These are phyloP conservation scores for Takifugu ocellatus DNA, from an alignment of 2,797 vertebrate species.

Conservation along the genomic window DNA sequence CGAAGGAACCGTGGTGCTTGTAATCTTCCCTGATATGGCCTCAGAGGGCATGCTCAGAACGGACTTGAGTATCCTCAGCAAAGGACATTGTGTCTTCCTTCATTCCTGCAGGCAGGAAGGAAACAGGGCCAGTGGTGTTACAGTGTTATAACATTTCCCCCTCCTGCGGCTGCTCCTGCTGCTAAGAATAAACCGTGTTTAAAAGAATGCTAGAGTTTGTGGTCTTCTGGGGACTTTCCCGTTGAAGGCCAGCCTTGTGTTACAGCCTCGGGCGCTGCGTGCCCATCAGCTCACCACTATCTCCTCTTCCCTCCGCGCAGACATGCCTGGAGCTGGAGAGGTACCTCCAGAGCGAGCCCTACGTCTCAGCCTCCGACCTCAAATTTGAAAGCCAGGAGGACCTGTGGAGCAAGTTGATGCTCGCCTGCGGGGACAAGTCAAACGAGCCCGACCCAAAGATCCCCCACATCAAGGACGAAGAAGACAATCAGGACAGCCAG, in stretches of 20 bases:
- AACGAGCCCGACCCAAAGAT: conserved; percentile 77
- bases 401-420: conserved; percentile 95
- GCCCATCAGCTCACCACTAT: conserved; percentile 24
- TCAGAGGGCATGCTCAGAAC: conserved; percentile 38
- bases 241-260: conserved; percentile 1
- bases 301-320: conserved; percentile 60
- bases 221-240: conserved; percentile 31
- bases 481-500: conserved; percentile 70
- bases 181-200: conserved; percentile 41
- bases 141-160: conserved; percentile 23
- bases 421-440: conserved; percentile 89
- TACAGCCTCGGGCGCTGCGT: conserved; percentile 11
- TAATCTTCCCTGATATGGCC: conserved; percentile 53
- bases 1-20: conserved; percentile 41
- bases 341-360: conserved; percentile 95
- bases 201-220: conserved; percentile 19
- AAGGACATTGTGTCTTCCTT: conserved; percentile 60
- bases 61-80: conserved; percentile 36
- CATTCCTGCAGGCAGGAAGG: conserved; percentile 37
- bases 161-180: conserved; percentile 13
- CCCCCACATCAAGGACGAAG: conserved; percentile 77
- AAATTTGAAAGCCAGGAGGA: conserved; percentile 91
- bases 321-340: conserved; percentile 95
- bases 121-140: conserved; percentile 31
- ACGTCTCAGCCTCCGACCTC: conserved; percentile 89